A percentile compares a stretch with the other conserved stretches of the same genome.
Evolutionary conservation across 2,888 invertebrate species (phyloP).

Genomic region (Epistrophella euchroma): DNA sequence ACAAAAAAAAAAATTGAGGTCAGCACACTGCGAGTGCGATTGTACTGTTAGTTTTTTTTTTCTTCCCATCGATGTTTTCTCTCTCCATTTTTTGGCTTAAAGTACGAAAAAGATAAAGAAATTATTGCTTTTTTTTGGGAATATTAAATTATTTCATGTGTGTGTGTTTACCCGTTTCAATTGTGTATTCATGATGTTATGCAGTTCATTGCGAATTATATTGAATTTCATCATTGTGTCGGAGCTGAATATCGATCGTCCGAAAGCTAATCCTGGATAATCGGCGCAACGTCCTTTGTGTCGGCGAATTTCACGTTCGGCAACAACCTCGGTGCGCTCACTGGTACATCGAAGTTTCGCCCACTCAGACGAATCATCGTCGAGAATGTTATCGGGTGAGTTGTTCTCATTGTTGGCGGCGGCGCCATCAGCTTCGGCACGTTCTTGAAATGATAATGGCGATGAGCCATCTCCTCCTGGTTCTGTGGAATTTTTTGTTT

Average conservation of each 20-base stretch:
- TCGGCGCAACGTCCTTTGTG: slow-evolving; percentile 93
- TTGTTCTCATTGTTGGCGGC: slow-evolving; percentile 82
- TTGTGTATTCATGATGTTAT: slow-evolving; percentile 98
- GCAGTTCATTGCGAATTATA: slow-evolving; percentile 97
- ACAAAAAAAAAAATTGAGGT: slow-evolving; percentile 55
- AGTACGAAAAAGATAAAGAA: slow-evolving; percentile 25
- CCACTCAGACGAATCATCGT: slow-evolving; percentile 90
- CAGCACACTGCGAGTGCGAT: slow-evolving; percentile 30
- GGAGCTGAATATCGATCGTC: slow-evolving; percentile 96
- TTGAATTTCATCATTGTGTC: slow-evolving; percentile 99
- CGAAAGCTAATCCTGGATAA: slow-evolving; percentile 96
- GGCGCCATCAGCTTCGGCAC: slow-evolving; percentile 77
- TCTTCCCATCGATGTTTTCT: slow-evolving; percentile 65
- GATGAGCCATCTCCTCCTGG: slow-evolving; percentile 55
- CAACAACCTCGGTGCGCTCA: slow-evolving; percentile 94
- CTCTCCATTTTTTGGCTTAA: slow-evolving; percentile 43
- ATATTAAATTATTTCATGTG: slow-evolving; percentile 8
- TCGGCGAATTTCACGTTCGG: slow-evolving; percentile 91
- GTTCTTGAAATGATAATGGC: slow-evolving; percentile 76
- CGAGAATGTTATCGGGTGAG: slow-evolving; percentile 84
- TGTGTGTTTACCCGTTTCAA: slow-evolving; percentile 92
- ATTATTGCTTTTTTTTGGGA: slow-evolving; percentile 37
- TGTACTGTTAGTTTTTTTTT: slow-evolving; percentile 24
- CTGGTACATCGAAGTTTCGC: slow-evolving; percentile 94
- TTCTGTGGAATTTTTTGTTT: slow-evolving; percentile 73